phyloP scores from a whole-genome alignment of 2,888 invertebrate genomes.

The Apantesis nais region DNA sequence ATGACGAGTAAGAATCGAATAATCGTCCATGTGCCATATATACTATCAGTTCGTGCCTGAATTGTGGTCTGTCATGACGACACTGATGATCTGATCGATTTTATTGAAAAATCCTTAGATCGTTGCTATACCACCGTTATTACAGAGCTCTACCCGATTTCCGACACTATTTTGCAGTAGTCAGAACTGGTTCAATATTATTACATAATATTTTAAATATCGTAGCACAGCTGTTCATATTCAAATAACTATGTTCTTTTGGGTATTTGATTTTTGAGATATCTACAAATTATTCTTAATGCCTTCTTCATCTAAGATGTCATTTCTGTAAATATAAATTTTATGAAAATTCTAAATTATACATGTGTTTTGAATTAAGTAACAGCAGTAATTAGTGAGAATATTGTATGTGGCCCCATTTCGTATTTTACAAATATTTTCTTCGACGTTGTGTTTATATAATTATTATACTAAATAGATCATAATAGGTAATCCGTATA shows the following conservation, averaged over 20 bases:
- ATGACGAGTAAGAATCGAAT: too few relatives aligned
- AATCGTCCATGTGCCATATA: background rate
- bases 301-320: background rate
- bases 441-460: too few relatives aligned
- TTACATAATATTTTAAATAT: background rate
- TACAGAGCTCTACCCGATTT: slow-evolving; percentile 3
- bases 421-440: too few relatives aligned
- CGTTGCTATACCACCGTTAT: background rate
- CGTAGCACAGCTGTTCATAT: slow-evolving; percentile 7
- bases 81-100: background rate
- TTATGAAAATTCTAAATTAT: background rate
- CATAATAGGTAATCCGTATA: too few relatives aligned
- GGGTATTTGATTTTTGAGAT: background rate
- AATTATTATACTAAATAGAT: too few relatives aligned
- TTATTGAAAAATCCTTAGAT: background rate
- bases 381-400: too few relatives aligned
- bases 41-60: background rate
- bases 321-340: background rate
- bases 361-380: too few relatives aligned
- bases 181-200: background rate
- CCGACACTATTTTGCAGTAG: background rate
- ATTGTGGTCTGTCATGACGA: background rate
- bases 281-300: background rate
- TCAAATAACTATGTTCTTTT: background rate
- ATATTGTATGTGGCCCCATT: too few relatives aligned